phyloP scores from a whole-genome alignment of 2,888 invertebrate genomes.

The Brassicogethes aeneus region DNA sequence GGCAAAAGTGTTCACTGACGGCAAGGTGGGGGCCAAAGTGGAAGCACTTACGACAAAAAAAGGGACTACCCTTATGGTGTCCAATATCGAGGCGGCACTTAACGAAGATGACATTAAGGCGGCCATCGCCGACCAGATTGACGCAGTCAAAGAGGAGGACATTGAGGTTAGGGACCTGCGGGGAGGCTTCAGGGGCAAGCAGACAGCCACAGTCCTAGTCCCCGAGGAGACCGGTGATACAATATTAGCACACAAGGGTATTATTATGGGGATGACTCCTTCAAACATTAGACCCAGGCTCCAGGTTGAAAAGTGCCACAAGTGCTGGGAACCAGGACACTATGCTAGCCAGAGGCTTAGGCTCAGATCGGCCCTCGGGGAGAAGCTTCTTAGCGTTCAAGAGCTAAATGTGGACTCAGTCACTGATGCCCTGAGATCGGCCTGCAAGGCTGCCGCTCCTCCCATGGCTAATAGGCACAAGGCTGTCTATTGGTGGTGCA shows the following conservation, averaged over 20 bases:
- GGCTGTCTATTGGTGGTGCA: slow-evolving; percentile 1
- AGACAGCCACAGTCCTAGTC: neutral
- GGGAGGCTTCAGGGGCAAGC: no score
- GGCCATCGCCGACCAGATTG: neutral
- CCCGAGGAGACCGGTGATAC: neutral
- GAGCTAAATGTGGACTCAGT: neutral
- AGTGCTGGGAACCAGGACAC: neutral
- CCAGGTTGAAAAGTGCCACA: no score
- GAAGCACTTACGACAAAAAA: no score
- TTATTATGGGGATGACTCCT: neutral
- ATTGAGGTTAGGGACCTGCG: neutral
- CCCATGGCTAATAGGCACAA: neutral
- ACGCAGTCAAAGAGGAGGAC: neutral
- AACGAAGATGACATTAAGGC: neutral
- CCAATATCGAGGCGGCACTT: neutral
- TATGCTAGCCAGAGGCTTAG: neutral
- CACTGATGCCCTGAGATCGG: neutral
- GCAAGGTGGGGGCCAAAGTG: neutral
- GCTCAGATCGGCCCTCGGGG: neutral
- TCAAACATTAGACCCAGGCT: neutral
- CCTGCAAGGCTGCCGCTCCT: neutral
- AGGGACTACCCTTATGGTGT: neutral
- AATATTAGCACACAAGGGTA: neutral
- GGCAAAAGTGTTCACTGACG: neutral
- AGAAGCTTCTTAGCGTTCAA: neutral